Conservation (phyloP, 2,113 vertebrate genomes). For the Eleginops maclovinus region DNA sequence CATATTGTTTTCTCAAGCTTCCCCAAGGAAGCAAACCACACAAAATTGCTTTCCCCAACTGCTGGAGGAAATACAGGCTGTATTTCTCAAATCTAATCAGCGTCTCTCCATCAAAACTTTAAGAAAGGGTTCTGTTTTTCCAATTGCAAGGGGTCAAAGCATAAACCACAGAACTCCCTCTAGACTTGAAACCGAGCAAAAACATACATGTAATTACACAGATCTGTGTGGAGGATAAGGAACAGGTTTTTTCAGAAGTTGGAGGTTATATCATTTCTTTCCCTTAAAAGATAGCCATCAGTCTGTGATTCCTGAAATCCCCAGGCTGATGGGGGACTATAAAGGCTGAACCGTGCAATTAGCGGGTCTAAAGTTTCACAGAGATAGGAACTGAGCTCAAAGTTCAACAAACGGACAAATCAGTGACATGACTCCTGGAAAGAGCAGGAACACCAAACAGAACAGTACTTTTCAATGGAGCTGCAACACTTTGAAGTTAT, state of each 20-base stretch:
- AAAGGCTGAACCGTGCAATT: slow-evolving; percentile 60
- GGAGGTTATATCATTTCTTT: slow-evolving; percentile 33
- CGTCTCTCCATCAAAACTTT: slow-evolving; percentile 76
- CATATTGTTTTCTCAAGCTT: slow-evolving; percentile 79
- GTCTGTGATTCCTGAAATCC: slow-evolving; percentile 49
- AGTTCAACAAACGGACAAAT: slow-evolving; percentile 57
- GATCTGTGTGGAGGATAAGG: slow-evolving; percentile 37
- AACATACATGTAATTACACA: slow-evolving; percentile 67
- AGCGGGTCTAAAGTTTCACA: slow-evolving; percentile 65
- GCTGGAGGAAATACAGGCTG: slow-evolving; percentile 69
- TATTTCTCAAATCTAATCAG: slow-evolving; percentile 78
- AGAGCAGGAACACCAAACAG: not conserved
- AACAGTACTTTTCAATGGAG: not conserved
- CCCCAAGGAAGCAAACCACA: slow-evolving; percentile 72
- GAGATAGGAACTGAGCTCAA: slow-evolving; percentile 38
- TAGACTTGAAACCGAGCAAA: slow-evolving; percentile 58
- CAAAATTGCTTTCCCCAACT: slow-evolving; percentile 78
- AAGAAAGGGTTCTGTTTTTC: slow-evolving; percentile 70
- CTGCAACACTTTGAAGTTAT: not conserved
- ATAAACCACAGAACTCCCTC: slow-evolving; percentile 53
- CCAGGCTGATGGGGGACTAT: slow-evolving; percentile 20
- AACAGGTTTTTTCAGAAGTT: slow-evolving; percentile 25
- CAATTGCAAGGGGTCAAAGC: slow-evolving; percentile 67
- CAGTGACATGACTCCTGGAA: not conserved
- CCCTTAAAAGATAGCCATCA: slow-evolving; percentile 50